A percentile compares a stretch with the other conserved stretches of the same genome.
phyloP scores from a whole-genome alignment of 2,797 vertebrate species.

The Hoplostethus atlanticus region DNA sequence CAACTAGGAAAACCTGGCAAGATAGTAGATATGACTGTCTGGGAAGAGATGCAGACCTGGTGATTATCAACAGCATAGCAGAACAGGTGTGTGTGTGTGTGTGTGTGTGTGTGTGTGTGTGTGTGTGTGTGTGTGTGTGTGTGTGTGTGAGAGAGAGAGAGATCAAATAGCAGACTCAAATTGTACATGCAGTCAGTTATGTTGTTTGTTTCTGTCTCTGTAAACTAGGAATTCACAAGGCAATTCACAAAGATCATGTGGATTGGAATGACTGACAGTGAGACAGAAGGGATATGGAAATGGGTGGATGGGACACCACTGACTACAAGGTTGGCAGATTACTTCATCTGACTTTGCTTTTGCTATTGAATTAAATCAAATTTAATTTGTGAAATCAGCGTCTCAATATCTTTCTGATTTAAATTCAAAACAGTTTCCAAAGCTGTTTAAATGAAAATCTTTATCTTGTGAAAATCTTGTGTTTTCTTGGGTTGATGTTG shows the following conservation, averaged over 20 bases:
- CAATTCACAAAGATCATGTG: neutral
- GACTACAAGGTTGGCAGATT: constrained; percentile 27
- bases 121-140: constrained; percentile 18
- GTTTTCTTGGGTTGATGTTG: neutral
- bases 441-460: neutral
- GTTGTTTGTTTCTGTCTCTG: neutral
- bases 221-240: constrained; percentile 34
- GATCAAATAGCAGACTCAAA: neutral
- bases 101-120: constrained; percentile 18
- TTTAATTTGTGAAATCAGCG: no score
- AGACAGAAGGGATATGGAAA: constrained; percentile 22
- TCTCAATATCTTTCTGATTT: no score
- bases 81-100: constrained; percentile 49
- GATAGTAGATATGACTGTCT: constrained; percentile 51
- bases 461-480: no score
- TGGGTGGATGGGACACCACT: constrained; percentile 61
- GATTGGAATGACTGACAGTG: constrained; percentile 55
- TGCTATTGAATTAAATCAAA: neutral
- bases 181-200: neutral
- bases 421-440: constrained; percentile 2
- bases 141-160: constrained; percentile 4
- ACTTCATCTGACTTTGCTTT: neutral
- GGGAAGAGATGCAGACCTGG: constrained; percentile 45
- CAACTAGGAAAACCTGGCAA: constrained; percentile 24
- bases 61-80: constrained; percentile 53